These are phyloP conservation scores for Sturnus vulgaris DNA, from an alignment of 2,113 vertebrate genomes.

Conservation along the genomic window DNA sequence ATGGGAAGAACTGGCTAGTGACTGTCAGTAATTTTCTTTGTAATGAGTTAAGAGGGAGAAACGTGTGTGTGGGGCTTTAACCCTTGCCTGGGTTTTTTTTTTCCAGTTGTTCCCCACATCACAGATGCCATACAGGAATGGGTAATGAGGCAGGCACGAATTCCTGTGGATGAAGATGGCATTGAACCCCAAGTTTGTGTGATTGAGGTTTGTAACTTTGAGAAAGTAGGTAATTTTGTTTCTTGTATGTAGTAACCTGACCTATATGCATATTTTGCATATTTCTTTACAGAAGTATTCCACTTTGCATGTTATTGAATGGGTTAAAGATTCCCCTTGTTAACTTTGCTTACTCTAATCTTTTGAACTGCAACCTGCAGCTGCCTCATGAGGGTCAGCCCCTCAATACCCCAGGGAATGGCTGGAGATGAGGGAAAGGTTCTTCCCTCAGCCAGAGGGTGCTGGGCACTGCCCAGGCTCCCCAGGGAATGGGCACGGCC, in stretches of 20 bases:
- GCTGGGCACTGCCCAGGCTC: background rate
- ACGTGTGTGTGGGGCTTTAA: background rate
- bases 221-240: background rate
- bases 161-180: conserved; percentile 90
- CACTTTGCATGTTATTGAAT: background rate
- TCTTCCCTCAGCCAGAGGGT: background rate
- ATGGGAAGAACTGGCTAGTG: background rate
- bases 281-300: background rate
- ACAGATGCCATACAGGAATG: conserved; percentile 98
- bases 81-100: background rate
- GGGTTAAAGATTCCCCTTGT: background rate
- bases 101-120: conserved; percentile 93
- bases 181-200: conserved; percentile 94
- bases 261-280: rapidly evolving
- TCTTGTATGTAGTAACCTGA: background rate
- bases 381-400: background rate
- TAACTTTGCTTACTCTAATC: background rate
- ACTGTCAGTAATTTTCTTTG: background rate
- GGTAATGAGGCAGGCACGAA: conserved; percentile 90
- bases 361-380: background rate
- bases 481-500: background rate
- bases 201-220: conserved; percentile 83
- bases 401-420: background rate
- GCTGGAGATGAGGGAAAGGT: background rate
- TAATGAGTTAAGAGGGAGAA: background rate